Evolutionary conservation across 2,888 invertebrate genomes (phyloP), one percentile per base, ranked within the genome.

Genomic region (Meganola albula): DNA sequence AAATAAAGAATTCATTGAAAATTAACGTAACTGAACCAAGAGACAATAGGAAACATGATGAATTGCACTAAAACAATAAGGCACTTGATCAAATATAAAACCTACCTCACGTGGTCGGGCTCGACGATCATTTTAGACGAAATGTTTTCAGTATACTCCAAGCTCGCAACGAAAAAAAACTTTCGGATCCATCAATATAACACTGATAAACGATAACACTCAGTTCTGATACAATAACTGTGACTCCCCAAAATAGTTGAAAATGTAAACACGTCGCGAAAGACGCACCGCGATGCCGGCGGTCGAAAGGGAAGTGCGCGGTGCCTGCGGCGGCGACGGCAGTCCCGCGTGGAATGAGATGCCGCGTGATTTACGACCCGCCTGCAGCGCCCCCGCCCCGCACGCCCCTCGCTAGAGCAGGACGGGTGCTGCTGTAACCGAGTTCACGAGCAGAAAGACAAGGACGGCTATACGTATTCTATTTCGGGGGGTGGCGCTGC

Each of bases 331-430:
- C 83, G 66, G 73, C 76, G 65, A 75, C 83, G 83, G 80, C 75
- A 75, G 74, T 77, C 84, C 79, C 85, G 87, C 86, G 83, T 79
- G 85, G 87, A 86, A 85, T 87, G 87, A 86, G 83, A 80, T 68
- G 72, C 78, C 74, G 74, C 71, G 80, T 86, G 86, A 86, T 86
- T 87, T 86, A 86, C 86, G 86, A 84, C 82, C 83, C 84, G 84
- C 85, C 84, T 83, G 84, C 85, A 83, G 79, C 78, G 73, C 79
- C 80, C 83, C 73, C 74, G 66, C 74, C 82, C 83, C 79, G 73
- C 77, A 60, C 77, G 64, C 72, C 75, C 70, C 74, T 62, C 74
- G 61, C 51, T 42, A 55, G 75, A 80, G 42, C 45, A 68, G 63
- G 82, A 80, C 50, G 54, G 58, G 49, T 42, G 65, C 61, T 46